A percentile compares a stretch with the other conserved stretches of the same genome.
These are phyloP conservation scores for Porites evermanni DNA, from an alignment of 92 coral and sea anemone genomes.

Conservation along the genomic window DNA sequence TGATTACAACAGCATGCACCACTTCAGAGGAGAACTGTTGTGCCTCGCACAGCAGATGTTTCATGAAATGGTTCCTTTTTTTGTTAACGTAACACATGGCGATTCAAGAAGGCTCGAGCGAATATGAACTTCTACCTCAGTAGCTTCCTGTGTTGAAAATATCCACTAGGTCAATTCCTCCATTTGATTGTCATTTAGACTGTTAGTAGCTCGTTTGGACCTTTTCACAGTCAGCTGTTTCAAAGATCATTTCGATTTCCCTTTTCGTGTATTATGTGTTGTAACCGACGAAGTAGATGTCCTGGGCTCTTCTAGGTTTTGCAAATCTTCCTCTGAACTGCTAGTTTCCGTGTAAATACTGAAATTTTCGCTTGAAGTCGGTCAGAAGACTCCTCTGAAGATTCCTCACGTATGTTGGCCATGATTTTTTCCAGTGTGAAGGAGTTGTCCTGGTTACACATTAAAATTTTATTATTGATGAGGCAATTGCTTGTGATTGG, in stretches of 20 bases:
- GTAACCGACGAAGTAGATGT: background rate
- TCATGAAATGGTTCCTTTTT: background rate
- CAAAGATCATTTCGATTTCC: slow-evolving; percentile 1
- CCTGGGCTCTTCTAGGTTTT: background rate
- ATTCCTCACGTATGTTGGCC: slow-evolving; percentile 17
- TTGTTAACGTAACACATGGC: background rate
- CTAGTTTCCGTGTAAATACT: background rate
- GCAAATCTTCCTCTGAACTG: background rate
- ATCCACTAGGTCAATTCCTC: slow-evolving; percentile 7
- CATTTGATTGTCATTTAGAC: background rate
- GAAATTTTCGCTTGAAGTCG: background rate
- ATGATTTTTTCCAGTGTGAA: background rate
- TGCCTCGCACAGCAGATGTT: background rate
- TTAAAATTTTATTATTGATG: slow-evolving; percentile 4
- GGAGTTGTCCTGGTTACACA: background rate
- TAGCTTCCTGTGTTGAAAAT: slow-evolving; percentile 20
- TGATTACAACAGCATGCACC: slow-evolving; percentile 44
- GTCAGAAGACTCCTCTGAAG: background rate
- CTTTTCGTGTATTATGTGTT: background rate
- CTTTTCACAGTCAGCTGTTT: background rate
- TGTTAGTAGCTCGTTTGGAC: background rate
- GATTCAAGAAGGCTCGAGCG: background rate
- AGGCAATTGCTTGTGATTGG: background rate
- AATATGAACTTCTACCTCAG: background rate
- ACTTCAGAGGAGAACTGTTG: slow-evolving; percentile 16